Evolutionary conservation across 1,140 invertebrate genomes (phyloP).

Genomic region (Heliconius congener): DNA sequence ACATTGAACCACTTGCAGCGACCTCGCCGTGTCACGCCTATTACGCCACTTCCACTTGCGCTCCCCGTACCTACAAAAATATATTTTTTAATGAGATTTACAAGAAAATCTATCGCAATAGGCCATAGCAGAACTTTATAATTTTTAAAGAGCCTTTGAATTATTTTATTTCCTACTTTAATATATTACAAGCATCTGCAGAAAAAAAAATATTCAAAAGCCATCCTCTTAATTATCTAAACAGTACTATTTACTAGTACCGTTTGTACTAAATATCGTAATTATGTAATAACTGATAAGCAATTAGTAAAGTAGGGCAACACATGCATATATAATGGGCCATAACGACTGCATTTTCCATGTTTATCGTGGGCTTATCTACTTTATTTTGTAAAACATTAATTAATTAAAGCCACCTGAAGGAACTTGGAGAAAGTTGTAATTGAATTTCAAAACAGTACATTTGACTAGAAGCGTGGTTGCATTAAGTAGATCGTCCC

Average conservation of each 20-base stretch:
- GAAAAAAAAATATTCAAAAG: background rate
- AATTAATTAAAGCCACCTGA: constrained; percentile 38
- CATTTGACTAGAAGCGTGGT: constrained; percentile 48
- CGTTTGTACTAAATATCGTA: constrained; percentile 19
- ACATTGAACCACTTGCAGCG: constrained; percentile 97
- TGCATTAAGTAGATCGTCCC: constrained; percentile 61
- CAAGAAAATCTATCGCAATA: background rate
- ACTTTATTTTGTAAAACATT: constrained; percentile 33
- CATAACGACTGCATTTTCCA: constrained; percentile 36
- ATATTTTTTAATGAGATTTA: background rate
- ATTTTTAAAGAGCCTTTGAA: too few species aligned
- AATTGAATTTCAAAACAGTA: constrained; percentile 51
- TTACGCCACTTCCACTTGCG: constrained; percentile 47
- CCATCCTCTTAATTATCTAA: constrained; percentile 4
- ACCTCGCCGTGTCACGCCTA: constrained; percentile 84
- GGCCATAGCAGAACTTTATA: too few species aligned
- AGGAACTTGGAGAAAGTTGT: constrained; percentile 40
- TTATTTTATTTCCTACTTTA: too few species aligned
- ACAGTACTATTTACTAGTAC: constrained; percentile 1
- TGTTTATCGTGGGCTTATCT: constrained; percentile 36
- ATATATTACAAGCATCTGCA: too few species aligned
- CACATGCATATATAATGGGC: constrained; percentile 21
- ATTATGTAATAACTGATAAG: constrained; percentile 18
- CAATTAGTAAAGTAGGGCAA: constrained; percentile 34
- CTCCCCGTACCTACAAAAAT: constrained; percentile 56